These are phyloP conservation scores for Dyspetes luteomarginatus DNA, from an alignment of 2,888 invertebrate species.

Conservation along the genomic window DNA sequence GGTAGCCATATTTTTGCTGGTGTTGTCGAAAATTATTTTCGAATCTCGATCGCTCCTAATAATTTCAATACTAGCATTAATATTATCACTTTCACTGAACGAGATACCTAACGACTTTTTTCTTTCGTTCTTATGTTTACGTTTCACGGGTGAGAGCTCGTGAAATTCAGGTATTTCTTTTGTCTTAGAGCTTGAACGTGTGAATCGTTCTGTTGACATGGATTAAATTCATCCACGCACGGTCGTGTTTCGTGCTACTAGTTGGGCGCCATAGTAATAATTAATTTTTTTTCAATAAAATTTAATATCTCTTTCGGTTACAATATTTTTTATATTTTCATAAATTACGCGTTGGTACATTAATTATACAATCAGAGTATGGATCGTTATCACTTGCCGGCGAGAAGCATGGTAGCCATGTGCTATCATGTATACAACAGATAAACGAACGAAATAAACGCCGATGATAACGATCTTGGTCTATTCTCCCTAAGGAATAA, in stretches of 20 bases:
- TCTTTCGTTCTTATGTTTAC: neutral
- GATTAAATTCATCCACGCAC: neutral
- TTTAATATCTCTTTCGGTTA: too few species aligned
- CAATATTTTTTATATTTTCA: too few species aligned
- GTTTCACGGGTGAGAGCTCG: neutral
- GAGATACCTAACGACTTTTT: neutral
- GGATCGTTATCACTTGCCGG: too few species aligned
- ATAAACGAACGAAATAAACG: too few species aligned
- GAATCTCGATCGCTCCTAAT: neutral
- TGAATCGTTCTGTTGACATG: neutral
- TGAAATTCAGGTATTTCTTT: neutral
- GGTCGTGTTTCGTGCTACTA: neutral
- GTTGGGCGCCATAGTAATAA: slow-evolving; percentile 8
- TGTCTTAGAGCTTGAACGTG: neutral
- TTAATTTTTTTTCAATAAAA: neutral
- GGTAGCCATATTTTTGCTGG: neutral
- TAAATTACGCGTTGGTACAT: too few species aligned
- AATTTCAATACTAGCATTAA: neutral
- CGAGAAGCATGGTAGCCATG: too few species aligned
- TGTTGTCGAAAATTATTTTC: neutral
- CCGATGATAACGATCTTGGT: too few species aligned
- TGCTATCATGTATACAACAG: too few species aligned
- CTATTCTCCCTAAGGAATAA: too few species aligned
- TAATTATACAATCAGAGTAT: too few species aligned
- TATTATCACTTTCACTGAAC: neutral